Evolutionary conservation across 2,113 vertebrate species (phyloP), one percentile per base, ranked within the genome.

Genomic region (Monopterus albus): DNA sequence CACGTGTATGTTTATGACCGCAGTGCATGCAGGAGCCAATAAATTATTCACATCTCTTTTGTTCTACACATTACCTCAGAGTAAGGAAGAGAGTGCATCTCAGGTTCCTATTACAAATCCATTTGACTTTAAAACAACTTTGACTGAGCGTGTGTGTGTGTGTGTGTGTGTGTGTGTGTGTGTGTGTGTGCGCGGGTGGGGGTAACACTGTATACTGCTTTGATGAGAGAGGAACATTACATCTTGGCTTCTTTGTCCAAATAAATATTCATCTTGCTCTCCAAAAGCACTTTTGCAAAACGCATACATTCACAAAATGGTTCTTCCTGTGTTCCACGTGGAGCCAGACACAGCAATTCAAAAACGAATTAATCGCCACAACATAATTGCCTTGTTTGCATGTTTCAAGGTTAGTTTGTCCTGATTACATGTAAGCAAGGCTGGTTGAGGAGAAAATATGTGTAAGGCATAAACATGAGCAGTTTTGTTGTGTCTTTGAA

Each of bases 81-180:
- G 84, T 82, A 28, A 72, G 65, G 67, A 81, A 56, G 82, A 87
- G 76, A 86, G 84, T 80, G 82, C 65, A 81, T 85, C 82, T 78
- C 50, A 13, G 85, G 79, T 82, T 92, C 71, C 84, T 56, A 66
- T 90, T 91, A 83, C 90, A 92, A n/a, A 92, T 90, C 89, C 88
- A 83, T 93, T 93, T 92, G 91, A 94, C 91, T 91, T 93, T 91
- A 91, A 93, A 92, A 92, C 89, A 92, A 92, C 91, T 91, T 93
- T 93, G 90, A 90, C 82, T 74, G 39, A 26, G 52, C 36, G 45
- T 39, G 35, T 65, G 23, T 36, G 67, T 38, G 15, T 56, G 23
- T 61, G 39, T 47, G 29, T 59, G 50, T 70, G 40, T 67, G 33
- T 75, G 29, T 52, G 58, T 11, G 26, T n/a, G n/a, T n/a, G n/a